Evolutionary conservation across 2,888 invertebrate species (phyloP), one percentile per base, ranked within the genome.

Genomic region (Drosophila hawaiiensis): DNA sequence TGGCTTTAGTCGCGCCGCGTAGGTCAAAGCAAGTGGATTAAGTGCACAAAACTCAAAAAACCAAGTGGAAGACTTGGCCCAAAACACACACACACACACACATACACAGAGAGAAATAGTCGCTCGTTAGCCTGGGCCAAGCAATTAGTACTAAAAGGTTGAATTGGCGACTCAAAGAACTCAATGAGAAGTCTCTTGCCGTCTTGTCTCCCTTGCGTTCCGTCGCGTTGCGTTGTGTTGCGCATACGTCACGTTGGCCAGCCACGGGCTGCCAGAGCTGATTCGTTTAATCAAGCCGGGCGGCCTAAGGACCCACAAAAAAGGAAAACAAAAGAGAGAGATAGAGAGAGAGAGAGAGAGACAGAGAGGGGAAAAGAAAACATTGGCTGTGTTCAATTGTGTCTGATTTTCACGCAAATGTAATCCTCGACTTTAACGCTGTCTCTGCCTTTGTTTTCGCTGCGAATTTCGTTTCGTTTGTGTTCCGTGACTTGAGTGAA

Each of bases 11-110:
- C 83, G 85, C 79, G 62, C 59, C 88, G 83, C 91, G 90, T 84
- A 78, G 88, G 60, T 90, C 91, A 78, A 91, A 80, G 90, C 88
- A 90, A 83, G 78, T 91, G 88, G 89, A 89, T 89, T 90, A 89
- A 90, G 77, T 78, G 75, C 71, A 71, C 7, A 74, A 73, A 35
- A 62, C 54, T 47, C 35, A 50, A 58, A 58, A 50, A 37, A 28
- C 28, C 6, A 28, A 31, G 22, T n/a, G 52, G 53, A 55, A 35
- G 22, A 31, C 41, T 35, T 31, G 59, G 61, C 4, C 47, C 22
- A 60, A 22, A 39, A 66, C 56, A 56, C 52, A 61, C 50, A 37
- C 63, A 37, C 25, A 39, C 25, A 39, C 63, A 28, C 25, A 39
- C 25, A 33, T 35, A 60, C 56, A 60, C 47, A 61, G 56, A 4